A percentile compares a stretch with the other conserved stretches of the same genome.
These are phyloP conservation scores for Schizaphis graminum DNA, from an alignment of 2,888 invertebrate species.

Conservation along the genomic window DNA sequence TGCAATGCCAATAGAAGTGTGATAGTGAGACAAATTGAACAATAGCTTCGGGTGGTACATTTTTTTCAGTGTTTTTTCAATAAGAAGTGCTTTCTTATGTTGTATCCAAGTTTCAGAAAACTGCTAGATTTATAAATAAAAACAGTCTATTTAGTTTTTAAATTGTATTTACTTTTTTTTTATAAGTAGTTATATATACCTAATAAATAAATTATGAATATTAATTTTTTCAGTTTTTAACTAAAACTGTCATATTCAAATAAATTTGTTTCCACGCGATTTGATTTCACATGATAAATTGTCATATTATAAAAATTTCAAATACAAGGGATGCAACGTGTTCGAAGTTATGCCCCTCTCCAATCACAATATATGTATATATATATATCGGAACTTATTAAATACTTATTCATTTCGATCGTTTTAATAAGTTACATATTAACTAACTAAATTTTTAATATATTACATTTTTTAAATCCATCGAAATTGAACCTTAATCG, in stretches of 20 bases:
- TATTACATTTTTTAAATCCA: neutral
- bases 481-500: neutral
- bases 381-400: too few relatives aligned
- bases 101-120: neutral
- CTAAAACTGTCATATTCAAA: neutral
- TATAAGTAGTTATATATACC: neutral
- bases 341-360: neutral
- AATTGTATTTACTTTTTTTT: neutral
- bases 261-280: neutral
- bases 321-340: neutral
- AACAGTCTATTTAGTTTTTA: neutral
- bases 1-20: neutral
- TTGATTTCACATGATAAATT: neutral
- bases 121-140: neutral
- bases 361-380: neutral
- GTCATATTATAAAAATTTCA: neutral
- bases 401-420: neutral
- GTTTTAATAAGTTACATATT: neutral
- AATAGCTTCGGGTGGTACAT: neutral
- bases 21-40: neutral
- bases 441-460: neutral
- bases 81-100: neutral
- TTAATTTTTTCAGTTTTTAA: neutral
- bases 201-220: neutral
- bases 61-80: neutral